Base-by-base conservation (phyloP, 2,888 invertebrate species). In the Rhyacophila evoluta region DNA sequence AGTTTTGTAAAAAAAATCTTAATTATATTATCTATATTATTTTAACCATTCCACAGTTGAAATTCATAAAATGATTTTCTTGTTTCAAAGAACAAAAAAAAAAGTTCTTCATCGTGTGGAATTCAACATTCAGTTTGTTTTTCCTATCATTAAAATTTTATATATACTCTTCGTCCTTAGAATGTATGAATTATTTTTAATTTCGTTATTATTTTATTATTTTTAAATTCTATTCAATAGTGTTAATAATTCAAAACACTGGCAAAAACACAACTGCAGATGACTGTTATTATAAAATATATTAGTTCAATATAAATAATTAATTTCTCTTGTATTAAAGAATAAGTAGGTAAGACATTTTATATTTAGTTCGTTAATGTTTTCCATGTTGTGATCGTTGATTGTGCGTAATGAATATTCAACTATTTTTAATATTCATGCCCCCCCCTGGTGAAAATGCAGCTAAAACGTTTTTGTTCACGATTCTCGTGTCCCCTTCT, bases 361-460 rank as follows among this genome's bases (percentile, higher is more conserved):
- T 78, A 15, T 55, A 55, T 79, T 81, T 79, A 73, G 74, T 81
- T 82, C 70, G 80, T 79, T 82, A 77, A 80, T 81, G 82, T 82
- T 82, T 80, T 77, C 72, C 77, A 81, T 81, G 82, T 82, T 81
- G 81, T 81, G 81, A 81, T 79, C 74, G 81, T 80, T 80, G 76
- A 79, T 77, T 79, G 79, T 82, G 76, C 75, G 80, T 78, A 81
- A 77, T 72, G 27, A 37, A 75, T 41, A 68, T 33, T 75, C 72
- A 15, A 41, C 72, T 72, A 72, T 72, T 15, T 72, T 38, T 72
- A 41, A 72, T 72, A 72, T 72, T 39, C 72, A 38, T 87, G 88
- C 19, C 15, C 55, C 90, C 88, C 89, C 89, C 29, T 6, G 29
- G 89, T 87, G 86, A 69, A 75, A 38, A 75, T 55, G 70, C 70